Base-by-base conservation (phyloP, 1,140 invertebrate genomes). In the Aphidius ervi region DNA sequence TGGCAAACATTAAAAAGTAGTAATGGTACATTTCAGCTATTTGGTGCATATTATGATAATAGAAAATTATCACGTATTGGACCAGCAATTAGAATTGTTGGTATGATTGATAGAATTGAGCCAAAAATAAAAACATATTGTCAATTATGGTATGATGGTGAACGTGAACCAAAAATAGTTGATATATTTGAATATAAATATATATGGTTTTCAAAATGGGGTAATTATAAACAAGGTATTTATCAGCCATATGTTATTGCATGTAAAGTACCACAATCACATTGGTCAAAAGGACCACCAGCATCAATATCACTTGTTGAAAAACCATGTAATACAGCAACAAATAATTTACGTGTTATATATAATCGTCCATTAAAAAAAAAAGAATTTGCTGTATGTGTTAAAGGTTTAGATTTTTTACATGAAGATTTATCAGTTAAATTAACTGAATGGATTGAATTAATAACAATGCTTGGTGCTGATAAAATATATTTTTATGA, bases 401-500 rank as follows among this genome's bases (percentile, higher is more conserved):
- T 97, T 16, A 98, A 97, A 81, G 95, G 84, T 0, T 76, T 98
- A 9, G 94, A 97, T 74, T 97, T 97, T 67, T 82, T 94, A 0
- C 89, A 95, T 72, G 91, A 95, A 69, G 95, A 97, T 75, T 74
- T 96, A 0, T 94, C 92, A 1, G 91, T 95, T 0, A 81, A 92
- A 9, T 78, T 97, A 5, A 86, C 97, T n/a, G 95, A 98, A 76
- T 98, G 95, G 95, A 90, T 98, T 62, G 94, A 97, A 76, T 80
- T 95, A 46, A 80, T 97, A 1, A 84, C 85, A 31, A 82, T 94
- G 5, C 80, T 98, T 6, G 95, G 95, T 3, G 95, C 94, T 0
- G 89, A 95, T 70, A 95, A 95, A 74, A 88, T 98, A 52, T 96
- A 93, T 74, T 88, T 97, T 66, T 98, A 98, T 71, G 87, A 95